Conservation (phyloP, 2,113 vertebrate species). For the Coryphaenoides rupestris region DNA sequence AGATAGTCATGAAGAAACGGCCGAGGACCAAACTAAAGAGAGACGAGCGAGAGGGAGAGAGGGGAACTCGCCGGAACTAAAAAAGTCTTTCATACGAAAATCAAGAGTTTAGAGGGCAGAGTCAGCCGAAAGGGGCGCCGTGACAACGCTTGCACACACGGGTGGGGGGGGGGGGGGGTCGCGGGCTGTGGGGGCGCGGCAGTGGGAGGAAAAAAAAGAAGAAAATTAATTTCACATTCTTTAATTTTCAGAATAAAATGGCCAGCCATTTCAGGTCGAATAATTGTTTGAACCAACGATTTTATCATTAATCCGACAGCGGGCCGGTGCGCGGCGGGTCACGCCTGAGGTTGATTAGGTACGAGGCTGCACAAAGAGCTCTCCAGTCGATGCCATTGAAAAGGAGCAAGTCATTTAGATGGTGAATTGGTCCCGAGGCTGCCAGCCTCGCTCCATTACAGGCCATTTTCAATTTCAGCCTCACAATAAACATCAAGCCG, state of each 20-base stretch:
- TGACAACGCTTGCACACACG: too few relatives aligned
- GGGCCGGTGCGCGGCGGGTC: slow-evolving; percentile 96
- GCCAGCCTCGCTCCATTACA: slow-evolving; percentile 99
- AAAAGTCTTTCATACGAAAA: slow-evolving; percentile 71
- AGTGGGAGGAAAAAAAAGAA: too few relatives aligned
- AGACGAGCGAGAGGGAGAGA: slow-evolving; percentile 32
- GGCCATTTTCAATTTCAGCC: slow-evolving; percentile 99
- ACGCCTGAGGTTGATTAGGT: slow-evolving; percentile 99
- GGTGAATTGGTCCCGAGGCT: slow-evolving; percentile 98
- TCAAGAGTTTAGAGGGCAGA: slow-evolving; percentile 80
- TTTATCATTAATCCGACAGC: slow-evolving; percentile 99
- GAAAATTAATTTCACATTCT: slow-evolving; percentile 92
- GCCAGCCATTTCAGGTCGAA: slow-evolving; percentile 98
- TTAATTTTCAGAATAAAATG: slow-evolving; percentile 97
- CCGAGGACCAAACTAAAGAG: slow-evolving; percentile 33
- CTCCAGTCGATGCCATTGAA: slow-evolving; percentile 98
- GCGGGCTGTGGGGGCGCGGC: not conserved
- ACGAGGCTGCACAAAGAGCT: slow-evolving; percentile 97
- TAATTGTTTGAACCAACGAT: slow-evolving; percentile 99
- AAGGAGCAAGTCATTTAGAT: slow-evolving; percentile 99
- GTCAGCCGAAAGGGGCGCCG: slow-evolving; percentile 95
- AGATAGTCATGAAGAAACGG: too few relatives aligned
- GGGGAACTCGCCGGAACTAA: slow-evolving; percentile 64
- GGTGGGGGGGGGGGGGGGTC: too few relatives aligned
- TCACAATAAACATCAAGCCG: slow-evolving; percentile 99